Base-by-base conservation (phyloP, 2,797 vertebrate species). In the Corythornis leucogaster region DNA sequence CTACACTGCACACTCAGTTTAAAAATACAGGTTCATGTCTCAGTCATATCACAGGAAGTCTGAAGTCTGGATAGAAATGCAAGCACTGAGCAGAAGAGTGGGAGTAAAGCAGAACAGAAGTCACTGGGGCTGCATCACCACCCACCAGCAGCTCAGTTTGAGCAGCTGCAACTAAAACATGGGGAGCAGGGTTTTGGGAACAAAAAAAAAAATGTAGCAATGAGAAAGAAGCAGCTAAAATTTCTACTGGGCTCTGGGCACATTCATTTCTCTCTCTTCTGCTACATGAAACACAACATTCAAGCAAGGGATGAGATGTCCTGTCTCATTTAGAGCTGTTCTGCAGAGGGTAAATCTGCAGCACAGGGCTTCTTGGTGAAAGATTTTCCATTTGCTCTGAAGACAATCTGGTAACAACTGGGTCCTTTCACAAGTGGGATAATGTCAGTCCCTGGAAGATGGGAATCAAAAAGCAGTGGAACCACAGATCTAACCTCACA, bases 91-190 rank as follows among this genome's bases (percentile, higher is more conserved):
- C 42, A 28, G 15, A 57, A 62, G 58, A 80, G 90, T 80, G 81
- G 93, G 94, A 73, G 92, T 83, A 45, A 85, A 85, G 69, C 66
- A 92, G 74, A 50, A 64, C 71, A 35, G 45, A 85, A 90, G 66
- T 83, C 88, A 89, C 2, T 57, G 48, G 80, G 84, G 78, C 62
- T 78, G 78, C 50, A 93, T 15, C 68, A 91, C 69, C 94, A 87
- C 90, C 90, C 94, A 93, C 92, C 51, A 90, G 66, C 14, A 90
- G 80, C 80, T 82, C 61, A 61, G 67, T 79, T 43, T 50, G 31
- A 92, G 87, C 59, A 84, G 57, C 33, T 87, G 74, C 66, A 89
- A 53, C 40, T 89, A 69, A 87, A 90, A 90, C 48, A 73, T 4
- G 35, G 22, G 25, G 30, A 75, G 51, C 10, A 66, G 26, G 8